phyloP scores from a whole-genome alignment of 2,888 invertebrate species.

The Gymnocheta viridis region DNA sequence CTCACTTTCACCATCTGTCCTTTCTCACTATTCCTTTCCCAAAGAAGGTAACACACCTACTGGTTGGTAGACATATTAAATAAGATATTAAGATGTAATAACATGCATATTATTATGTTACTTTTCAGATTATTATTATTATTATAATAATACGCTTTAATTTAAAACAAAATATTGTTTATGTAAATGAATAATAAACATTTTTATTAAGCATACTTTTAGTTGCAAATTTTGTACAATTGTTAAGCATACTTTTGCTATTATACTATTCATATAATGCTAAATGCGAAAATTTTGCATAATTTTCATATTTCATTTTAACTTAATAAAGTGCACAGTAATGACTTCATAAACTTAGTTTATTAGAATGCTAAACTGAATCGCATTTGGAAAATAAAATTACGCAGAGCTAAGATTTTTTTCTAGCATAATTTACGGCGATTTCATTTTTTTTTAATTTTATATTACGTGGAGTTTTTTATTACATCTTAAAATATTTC shows the following conservation, averaged over 20 bases:
- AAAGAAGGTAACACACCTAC: too few species aligned
- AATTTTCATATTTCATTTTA: slow-evolving; percentile 62
- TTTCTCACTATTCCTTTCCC: too few species aligned
- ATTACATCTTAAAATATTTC: slow-evolving; percentile 36
- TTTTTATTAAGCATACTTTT: slow-evolving; percentile 41
- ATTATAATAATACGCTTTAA: not conserved
- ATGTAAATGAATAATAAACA: slow-evolving; percentile 2
- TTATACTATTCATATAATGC: slow-evolving; percentile 9
- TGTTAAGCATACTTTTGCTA: slow-evolving; percentile 31
- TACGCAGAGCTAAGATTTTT: slow-evolving; percentile 39
- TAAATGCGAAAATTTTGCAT: slow-evolving; percentile 47
- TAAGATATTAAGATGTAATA: not conserved
- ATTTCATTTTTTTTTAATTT: slow-evolving; percentile 63
- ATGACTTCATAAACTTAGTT: slow-evolving; percentile 60
- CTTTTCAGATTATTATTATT: not conserved
- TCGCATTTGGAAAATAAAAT: slow-evolving; percentile 44
- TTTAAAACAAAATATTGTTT: not conserved
- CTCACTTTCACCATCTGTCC: too few species aligned
- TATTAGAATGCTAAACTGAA: slow-evolving; percentile 52
- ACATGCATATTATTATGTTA: not conserved
- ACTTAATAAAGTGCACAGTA: slow-evolving; percentile 65
- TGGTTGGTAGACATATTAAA: too few species aligned
- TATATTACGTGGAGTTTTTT: slow-evolving; percentile 37
- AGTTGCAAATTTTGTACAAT: slow-evolving; percentile 30
- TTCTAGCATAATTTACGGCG: slow-evolving; percentile 64